Conservation (phyloP, 2,797 vertebrate species). For the Orientallactaga sibirica region DNA sequence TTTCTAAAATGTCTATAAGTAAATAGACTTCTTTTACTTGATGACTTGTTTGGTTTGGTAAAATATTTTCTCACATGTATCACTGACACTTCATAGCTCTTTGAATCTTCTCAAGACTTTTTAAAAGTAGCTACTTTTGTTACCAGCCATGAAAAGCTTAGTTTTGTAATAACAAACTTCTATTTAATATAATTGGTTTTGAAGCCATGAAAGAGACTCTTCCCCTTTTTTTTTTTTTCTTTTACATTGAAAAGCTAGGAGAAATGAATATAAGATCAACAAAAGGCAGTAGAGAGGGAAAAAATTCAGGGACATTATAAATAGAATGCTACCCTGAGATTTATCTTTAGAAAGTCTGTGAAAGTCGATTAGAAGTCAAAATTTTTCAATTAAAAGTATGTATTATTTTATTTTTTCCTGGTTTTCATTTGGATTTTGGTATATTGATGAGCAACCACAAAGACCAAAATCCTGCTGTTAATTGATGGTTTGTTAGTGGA, state of each 20-base stretch:
- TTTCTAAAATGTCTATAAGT: background rate
- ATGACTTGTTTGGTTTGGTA: slow-evolving; percentile 6
- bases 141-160: background rate
- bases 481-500: background rate
- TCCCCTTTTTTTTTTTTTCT: background rate
- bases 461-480: background rate
- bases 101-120: slow-evolving; percentile 16
- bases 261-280: background rate
- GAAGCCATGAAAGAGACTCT: background rate
- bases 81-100: background rate
- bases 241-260: background rate
- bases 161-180: background rate
- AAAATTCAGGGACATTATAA: background rate
- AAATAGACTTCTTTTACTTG: slow-evolving; percentile 32
- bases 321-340: background rate
- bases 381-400: background rate
- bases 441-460: background rate
- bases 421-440: background rate
- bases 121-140: background rate
- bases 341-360: slow-evolving; percentile 12
- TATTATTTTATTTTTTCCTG: background rate
- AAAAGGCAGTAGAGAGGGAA: background rate
- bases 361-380: background rate
- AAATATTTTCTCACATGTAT: background rate
- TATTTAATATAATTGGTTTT: background rate